Evolutionary conservation across 2,888 invertebrate genomes (phyloP).

Genomic region (Drosophila quinaria): DNA sequence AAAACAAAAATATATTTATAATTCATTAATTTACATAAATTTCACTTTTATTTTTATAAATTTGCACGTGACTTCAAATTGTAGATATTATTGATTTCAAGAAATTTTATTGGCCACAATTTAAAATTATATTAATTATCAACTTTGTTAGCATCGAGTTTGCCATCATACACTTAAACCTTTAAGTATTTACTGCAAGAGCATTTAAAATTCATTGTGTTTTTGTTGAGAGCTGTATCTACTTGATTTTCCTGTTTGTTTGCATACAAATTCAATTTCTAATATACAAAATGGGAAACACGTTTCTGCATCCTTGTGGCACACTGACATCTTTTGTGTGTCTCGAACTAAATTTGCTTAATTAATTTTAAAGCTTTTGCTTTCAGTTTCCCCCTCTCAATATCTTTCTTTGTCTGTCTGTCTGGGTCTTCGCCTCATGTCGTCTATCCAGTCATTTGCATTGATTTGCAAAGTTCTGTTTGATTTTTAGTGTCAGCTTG

Average conservation of each 20-base stretch:
- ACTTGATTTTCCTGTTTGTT: conserved; percentile 72
- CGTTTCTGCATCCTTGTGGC: conserved; percentile 75
- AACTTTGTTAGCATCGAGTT: neutral
- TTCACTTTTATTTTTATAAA: too few species aligned
- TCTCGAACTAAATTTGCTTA: conserved; percentile 63
- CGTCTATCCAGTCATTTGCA: conserved; percentile 69
- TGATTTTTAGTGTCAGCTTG: conserved; percentile 45
- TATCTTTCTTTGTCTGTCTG: neutral
- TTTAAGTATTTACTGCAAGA: conserved; percentile 6
- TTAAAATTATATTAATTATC: neutral
- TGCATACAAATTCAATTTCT: conserved; percentile 67
- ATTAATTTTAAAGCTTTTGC: conserved; percentile 74
- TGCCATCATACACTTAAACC: neutral
- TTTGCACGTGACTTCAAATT: too few species aligned
- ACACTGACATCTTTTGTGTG: conserved; percentile 79
- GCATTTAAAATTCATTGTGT: conserved; percentile 32
- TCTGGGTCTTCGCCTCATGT: conserved; percentile 10
- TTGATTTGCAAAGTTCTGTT: conserved; percentile 72
- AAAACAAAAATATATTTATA: too few species aligned
- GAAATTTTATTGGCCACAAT: neutral
- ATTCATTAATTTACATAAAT: too few species aligned
- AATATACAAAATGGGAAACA: conserved; percentile 67
- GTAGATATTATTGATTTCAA: neutral
- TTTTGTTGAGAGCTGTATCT: neutral
- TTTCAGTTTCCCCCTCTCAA: conserved; percentile 44